phyloP scores from a whole-genome alignment of 1,140 invertebrate species.

The Meloidogyne hapla region DNA sequence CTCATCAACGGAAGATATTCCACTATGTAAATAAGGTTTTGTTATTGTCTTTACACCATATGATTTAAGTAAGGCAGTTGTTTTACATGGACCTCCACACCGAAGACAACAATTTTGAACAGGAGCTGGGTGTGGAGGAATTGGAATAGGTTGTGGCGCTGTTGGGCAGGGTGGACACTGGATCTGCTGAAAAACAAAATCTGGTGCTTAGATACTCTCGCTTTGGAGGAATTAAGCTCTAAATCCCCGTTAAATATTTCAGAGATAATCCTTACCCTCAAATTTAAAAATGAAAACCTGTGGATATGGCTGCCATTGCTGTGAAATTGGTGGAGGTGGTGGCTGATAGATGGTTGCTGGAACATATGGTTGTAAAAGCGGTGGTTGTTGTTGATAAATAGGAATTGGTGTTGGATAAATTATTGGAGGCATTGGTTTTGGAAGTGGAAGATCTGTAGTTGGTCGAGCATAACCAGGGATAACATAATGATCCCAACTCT shows the following conservation, averaged over 20 bases:
- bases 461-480: not conserved
- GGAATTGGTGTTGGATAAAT: conserved; percentile 10
- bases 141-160: not conserved
- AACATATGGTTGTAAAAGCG: not conserved
- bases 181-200: not conserved
- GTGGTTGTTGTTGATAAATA: not conserved
- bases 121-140: not conserved
- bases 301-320: not conserved
- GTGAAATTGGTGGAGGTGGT: not conserved
- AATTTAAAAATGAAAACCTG: conserved; percentile 2
- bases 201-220: not conserved
- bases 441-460: not conserved
- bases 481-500: not conserved
- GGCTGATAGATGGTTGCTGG: conserved; percentile 7
- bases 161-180: not conserved
- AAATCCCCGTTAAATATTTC: not conserved
- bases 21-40: not conserved
- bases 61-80: not conserved
- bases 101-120: conserved; percentile 26
- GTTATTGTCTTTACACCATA: not conserved
- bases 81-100: not conserved
- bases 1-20: conserved; percentile 6
- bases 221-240: not conserved
- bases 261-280: not conserved
- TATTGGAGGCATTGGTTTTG: conserved; percentile 9